Evolutionary conservation across 2,888 invertebrate species (phyloP).

Genomic region (Loripinus fragilis): DNA sequence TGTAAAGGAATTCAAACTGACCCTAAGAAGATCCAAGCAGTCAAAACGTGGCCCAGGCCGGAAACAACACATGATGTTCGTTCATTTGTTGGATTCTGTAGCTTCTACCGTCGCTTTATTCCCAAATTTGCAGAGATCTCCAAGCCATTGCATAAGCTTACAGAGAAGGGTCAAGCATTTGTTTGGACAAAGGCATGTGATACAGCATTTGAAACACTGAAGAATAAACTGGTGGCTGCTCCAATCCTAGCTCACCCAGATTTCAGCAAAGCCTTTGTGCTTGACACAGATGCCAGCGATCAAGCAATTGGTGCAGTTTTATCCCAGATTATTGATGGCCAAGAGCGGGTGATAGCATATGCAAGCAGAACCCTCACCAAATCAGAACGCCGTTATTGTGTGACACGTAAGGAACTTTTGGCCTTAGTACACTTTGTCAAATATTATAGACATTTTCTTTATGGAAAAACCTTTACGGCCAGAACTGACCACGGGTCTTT

Average conservation of each 20-base stretch:
- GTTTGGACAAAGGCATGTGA: too few relatives aligned
- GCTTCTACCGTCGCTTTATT: too few relatives aligned
- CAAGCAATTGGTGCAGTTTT: too few relatives aligned
- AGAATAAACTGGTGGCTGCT: too few relatives aligned
- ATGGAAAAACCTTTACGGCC: slow-evolving; percentile 32
- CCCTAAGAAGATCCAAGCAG: slow-evolving; percentile 14
- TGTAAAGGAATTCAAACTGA: slow-evolving; percentile 6
- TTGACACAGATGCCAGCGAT: too few relatives aligned
- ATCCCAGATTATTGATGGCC: too few relatives aligned
- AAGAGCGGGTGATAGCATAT: too few relatives aligned
- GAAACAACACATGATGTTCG: background rate
- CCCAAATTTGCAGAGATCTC: slow-evolving; percentile 4
- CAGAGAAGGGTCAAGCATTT: slow-evolving; percentile 21
- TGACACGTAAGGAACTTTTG: slow-evolving; percentile 45
- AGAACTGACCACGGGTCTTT: too few relatives aligned
- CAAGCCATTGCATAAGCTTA: slow-evolving; percentile 28
- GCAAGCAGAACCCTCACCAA: too few relatives aligned
- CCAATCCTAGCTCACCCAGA: too few relatives aligned
- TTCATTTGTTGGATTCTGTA: too few relatives aligned
- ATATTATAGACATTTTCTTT: slow-evolving; percentile 52
- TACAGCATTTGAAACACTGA: slow-evolving; percentile 5
- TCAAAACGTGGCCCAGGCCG: slow-evolving; percentile 18
- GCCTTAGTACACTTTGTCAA: slow-evolving; percentile 2
- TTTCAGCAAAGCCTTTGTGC: too few relatives aligned
- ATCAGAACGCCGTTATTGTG: slow-evolving; percentile 28